Evolutionary conservation across 2,797 vertebrate genomes (phyloP).

Genomic region (Melanotaenia nigrans): DNA sequence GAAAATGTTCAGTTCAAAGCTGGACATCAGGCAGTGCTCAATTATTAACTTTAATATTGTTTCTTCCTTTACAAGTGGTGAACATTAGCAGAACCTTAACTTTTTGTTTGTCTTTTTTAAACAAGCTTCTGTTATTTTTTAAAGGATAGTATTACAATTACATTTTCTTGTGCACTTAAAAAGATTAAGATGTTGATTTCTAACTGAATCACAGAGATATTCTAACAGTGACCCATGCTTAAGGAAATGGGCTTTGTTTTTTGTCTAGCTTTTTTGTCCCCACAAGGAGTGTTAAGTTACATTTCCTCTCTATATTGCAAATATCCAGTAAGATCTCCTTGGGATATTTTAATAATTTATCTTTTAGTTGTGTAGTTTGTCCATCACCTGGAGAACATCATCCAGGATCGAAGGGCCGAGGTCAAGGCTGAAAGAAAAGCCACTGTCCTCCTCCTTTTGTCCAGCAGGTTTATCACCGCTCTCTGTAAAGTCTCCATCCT

Average conservation of each 20-base stretch:
- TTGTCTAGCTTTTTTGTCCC: not conserved
- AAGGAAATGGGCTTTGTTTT: conserved; percentile 13
- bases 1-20: conserved; percentile 45
- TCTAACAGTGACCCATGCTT: not conserved
- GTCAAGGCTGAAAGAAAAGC: conserved; percentile 91
- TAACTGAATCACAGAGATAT: conserved; percentile 10
- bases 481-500: conserved; percentile 62
- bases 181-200: not conserved
- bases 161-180: not conserved
- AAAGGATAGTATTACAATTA: conserved; percentile 1
- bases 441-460: conserved; percentile 73
- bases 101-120: conserved; percentile 2
- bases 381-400: conserved; percentile 92
- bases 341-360: not conserved
- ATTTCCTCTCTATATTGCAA: conserved; percentile 13
- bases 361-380: conserved; percentile 79
- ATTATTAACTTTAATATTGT: conserved; percentile 56
- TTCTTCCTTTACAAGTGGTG: conserved; percentile 13
- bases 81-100: conserved; percentile 42
- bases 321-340: not conserved
- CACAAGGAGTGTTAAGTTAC: not conserved
- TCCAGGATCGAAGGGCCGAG: conserved; percentile 94
- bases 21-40: conserved; percentile 44
- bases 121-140: conserved; percentile 8
- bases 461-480: conserved; percentile 58